These are phyloP conservation scores for Sapajus apella DNA, from an alignment of 2,113 vertebrate genomes.

Conservation along the genomic window DNA sequence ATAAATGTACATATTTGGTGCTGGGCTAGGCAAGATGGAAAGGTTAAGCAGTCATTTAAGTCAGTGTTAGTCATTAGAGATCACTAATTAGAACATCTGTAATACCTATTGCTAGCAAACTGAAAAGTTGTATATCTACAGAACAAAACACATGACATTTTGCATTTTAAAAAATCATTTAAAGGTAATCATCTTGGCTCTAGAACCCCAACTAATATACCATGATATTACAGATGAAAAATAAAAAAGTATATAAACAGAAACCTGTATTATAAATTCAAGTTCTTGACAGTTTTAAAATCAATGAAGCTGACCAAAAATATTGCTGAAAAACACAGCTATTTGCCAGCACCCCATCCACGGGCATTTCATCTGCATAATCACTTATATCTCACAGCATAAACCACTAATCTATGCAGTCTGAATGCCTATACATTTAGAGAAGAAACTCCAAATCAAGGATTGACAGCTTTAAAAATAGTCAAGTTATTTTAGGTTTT, in stretches of 20 bases:
- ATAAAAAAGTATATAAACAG: not conserved
- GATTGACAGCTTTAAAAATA: slow-evolving; percentile 28
- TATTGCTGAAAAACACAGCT: not conserved
- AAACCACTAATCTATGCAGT: not conserved
- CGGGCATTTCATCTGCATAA: not conserved
- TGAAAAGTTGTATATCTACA: not conserved
- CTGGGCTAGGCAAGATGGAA: not conserved
- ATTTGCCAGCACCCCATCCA: not conserved
- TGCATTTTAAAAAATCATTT: not conserved
- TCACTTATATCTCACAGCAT: not conserved
- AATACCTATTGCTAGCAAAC: not conserved
- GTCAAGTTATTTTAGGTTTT: slow-evolving; percentile 39
- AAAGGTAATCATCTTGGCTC: not conserved
- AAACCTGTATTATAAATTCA: not conserved
- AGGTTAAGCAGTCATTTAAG: not conserved
- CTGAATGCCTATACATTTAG: not conserved
- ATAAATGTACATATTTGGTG: not conserved
- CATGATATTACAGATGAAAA: not conserved
- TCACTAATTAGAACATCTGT: not conserved
- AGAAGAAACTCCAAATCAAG: not conserved
- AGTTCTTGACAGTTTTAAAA: slow-evolving; percentile 8
- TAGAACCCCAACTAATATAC: not conserved
- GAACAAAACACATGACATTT: not conserved
- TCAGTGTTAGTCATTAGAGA: not conserved
- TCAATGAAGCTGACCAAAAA: not conserved